phyloP scores from a whole-genome alignment of 35 echinoderm and acorn worm genomes.

The Amphiura filiformis region DNA sequence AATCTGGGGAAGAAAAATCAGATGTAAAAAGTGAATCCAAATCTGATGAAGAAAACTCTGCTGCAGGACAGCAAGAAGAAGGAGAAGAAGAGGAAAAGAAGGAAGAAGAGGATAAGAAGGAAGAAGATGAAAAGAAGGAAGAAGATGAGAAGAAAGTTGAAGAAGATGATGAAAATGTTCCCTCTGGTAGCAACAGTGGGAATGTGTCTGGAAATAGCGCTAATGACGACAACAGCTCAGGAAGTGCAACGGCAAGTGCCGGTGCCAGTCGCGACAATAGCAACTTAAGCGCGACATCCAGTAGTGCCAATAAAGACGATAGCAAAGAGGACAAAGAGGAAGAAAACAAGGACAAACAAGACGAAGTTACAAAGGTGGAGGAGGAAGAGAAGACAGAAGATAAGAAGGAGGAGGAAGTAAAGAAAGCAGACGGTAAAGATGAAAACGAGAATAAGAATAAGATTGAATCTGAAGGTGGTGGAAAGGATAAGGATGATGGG shows the following conservation, averaged over 20 bases:
- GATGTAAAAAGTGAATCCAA: not conserved
- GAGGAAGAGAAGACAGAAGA: constrained; percentile 12
- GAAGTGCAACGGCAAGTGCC: not conserved
- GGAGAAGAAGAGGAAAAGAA: not conserved
- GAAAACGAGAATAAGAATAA: constrained; percentile 41
- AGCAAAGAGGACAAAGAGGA: constrained; percentile 17
- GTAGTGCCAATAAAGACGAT: constrained; percentile 26
- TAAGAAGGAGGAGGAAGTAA: not conserved
- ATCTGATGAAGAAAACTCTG: not conserved
- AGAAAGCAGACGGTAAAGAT: constrained; percentile 21
- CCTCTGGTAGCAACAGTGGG: not conserved
- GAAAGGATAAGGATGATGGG: not conserved
- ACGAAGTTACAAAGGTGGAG: not conserved
- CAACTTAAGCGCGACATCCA: constrained; percentile 17
- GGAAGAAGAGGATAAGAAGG: not conserved
- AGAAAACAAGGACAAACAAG: not conserved
- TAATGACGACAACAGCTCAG: not conserved
- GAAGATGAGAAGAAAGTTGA: not conserved
- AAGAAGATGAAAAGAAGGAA: not conserved
- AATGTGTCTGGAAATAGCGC: not conserved
- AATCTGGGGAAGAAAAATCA: not conserved
- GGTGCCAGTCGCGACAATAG: constrained; percentile 22
- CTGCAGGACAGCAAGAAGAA: not conserved
- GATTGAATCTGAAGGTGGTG: constrained; percentile 43
- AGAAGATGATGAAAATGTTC: not conserved